Conservation (phyloP, 2,888 invertebrate species). For the Amaurobius ferox region DNA sequence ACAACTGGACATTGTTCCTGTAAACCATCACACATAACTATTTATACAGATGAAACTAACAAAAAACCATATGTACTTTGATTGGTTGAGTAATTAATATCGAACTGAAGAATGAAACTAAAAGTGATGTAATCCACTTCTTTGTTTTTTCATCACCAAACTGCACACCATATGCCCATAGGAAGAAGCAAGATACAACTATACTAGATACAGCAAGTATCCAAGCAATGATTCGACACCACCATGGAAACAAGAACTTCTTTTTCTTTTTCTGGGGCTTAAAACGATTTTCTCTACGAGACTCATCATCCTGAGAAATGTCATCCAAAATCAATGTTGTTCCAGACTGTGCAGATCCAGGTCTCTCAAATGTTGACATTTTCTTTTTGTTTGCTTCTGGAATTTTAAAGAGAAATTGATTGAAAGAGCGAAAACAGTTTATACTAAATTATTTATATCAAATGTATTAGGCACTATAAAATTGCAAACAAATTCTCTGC, state of each 20-base stretch:
- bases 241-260: slow-evolving; percentile 76
- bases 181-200: slow-evolving; percentile 77
- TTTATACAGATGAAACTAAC: too few species aligned
- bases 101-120: slow-evolving; percentile 79
- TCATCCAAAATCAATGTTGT: slow-evolving; percentile 66
- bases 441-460: too few species aligned
- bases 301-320: slow-evolving; percentile 68
- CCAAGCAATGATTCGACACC: slow-evolving; percentile 78
- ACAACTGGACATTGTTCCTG: too few species aligned
- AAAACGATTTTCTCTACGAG: slow-evolving; percentile 48
- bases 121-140: slow-evolving; percentile 79
- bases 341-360: slow-evolving; percentile 48
- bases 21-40: too few species aligned
- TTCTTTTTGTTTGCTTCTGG: slow-evolving; percentile 62
- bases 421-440: too few species aligned
- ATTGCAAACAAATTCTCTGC: too few species aligned
- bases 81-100: slow-evolving; percentile 79
- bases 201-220: slow-evolving; percentile 77
- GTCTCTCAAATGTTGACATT: slow-evolving; percentile 45
- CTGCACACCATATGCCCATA: slow-evolving; percentile 79
- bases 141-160: slow-evolving; percentile 79
- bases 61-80: slow-evolving; percentile 78
- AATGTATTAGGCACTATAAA: too few species aligned
- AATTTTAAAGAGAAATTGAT: too few species aligned
- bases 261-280: slow-evolving; percentile 73